Evolutionary conservation across 2,888 invertebrate genomes (phyloP).

Genomic region (Eristalinus sepulchralis): DNA sequence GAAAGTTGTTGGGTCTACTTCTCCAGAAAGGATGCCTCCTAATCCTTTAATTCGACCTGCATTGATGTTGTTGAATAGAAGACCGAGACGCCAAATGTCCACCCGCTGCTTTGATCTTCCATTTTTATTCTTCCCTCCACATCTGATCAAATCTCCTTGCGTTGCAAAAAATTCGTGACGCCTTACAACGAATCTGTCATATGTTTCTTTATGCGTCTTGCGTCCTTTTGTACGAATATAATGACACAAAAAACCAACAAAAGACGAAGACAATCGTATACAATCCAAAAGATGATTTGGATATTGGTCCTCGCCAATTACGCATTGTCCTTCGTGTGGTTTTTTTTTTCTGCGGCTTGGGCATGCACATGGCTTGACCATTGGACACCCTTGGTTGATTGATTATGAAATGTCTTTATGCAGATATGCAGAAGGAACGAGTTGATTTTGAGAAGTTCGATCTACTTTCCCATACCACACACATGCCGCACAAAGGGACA

Average conservation of each 20-base stretch:
- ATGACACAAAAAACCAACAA: conserved; percentile 29
- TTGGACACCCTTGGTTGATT: conserved; percentile 49
- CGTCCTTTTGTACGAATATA: conserved; percentile 26
- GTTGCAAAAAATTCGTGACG: conserved; percentile 56
- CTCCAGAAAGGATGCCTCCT: conserved; percentile 22
- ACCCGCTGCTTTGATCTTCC: conserved; percentile 44
- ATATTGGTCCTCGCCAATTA: conserved; percentile 61
- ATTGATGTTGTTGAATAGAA: conserved; percentile 20
- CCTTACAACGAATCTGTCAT: conserved; percentile 72
- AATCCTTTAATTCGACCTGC: conserved; percentile 66
- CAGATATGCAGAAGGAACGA: conserved; percentile 3
- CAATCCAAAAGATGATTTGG: conserved; percentile 20
- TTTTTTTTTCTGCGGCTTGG: conserved; percentile 10
- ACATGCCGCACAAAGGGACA: not conserved
- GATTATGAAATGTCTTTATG: conserved; percentile 19
- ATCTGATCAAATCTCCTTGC: conserved; percentile 21
- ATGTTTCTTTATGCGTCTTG: conserved; percentile 9
- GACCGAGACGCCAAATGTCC: conserved; percentile 49
- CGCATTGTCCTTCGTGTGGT: conserved; percentile 29
- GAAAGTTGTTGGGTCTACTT: not conserved
- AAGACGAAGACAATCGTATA: conserved; percentile 29
- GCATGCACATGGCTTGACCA: conserved; percentile 52
- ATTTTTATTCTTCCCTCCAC: conserved; percentile 15
- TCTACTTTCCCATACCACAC: not conserved
- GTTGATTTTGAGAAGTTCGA: not conserved